Evolutionary conservation across 1,140 invertebrate genomes (phyloP), one percentile per base, ranked within the genome.

Genomic region (Drosophila ercepeae): DNA sequence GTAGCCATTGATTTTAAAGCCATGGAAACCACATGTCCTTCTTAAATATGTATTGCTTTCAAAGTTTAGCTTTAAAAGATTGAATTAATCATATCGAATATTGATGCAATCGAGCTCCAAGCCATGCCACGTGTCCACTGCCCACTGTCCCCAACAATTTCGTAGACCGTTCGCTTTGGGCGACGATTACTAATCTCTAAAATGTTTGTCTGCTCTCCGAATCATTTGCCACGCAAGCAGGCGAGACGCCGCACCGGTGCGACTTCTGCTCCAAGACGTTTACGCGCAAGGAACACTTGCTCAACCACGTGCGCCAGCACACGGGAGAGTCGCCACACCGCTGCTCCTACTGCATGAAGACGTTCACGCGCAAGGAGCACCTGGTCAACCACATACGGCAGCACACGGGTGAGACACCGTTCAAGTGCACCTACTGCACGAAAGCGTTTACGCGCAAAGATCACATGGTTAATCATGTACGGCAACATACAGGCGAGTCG

Each of bases 401-500:
- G 89, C 97, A 98, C 91, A 97, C 97, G 32, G 93, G 94, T 63
- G 97, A 98, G 92, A 95, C 95, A 63, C 95, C 95, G 48, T 96
- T 96, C 91, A 95, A 95, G 91, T 98, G 97, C 92, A 95, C 95
- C 78, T 96, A 95, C 86, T 98, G 97, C 92, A 94, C 95, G 42
- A 97, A 97, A 92, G 95, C 96, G 50, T 98, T 98, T 92, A 95
- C 96, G 34, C 93, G 96, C 82, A 97, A 97, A 93, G 96, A 94
- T 91, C 94, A 95, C 82, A 92, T 95, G 88, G 91, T 92, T 70
- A 94, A 95, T 90, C 96, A 97, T 92, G 92, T 95, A 58, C 92
- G 96, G 79, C 95, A 96, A 92, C 98, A 99, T 92, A 99, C 98
- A 45, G 96, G 96, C 50, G 97, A 97, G 90, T 94, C 94, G 29